These are phyloP conservation scores for Clarias pachynema DNA, from an alignment of 2,797 vertebrate species.

Conservation along the genomic window DNA sequence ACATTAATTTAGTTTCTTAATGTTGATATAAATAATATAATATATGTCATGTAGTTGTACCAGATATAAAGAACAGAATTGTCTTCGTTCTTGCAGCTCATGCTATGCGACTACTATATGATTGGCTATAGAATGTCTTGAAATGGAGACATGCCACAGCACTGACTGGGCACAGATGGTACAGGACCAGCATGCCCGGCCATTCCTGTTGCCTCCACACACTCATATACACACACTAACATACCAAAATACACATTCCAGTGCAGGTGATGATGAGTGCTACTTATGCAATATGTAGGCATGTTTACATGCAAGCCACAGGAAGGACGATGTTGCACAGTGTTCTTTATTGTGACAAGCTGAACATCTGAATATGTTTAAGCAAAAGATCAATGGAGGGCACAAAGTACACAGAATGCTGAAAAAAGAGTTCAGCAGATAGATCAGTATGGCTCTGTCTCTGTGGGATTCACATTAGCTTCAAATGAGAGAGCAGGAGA, in stretches of 20 bases:
- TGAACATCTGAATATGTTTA: conserved; percentile 63
- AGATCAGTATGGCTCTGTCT: conserved; percentile 65
- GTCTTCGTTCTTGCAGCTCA: background rate
- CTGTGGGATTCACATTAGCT: conserved; percentile 67
- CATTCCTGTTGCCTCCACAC: conserved; percentile 67
- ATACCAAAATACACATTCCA: conserved; percentile 55
- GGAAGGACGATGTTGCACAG: conserved; percentile 60
- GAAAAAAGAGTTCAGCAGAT: conserved; percentile 63
- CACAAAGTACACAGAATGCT: conserved; percentile 17
- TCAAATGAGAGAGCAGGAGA: conserved; percentile 60
- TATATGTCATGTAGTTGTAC: background rate
- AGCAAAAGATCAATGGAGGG: conserved; percentile 64
- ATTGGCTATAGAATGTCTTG: conserved; percentile 54
- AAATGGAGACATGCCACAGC: conserved; percentile 66
- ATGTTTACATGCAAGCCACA: conserved; percentile 25
- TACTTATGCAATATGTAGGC: conserved; percentile 20
- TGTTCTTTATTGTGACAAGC: conserved; percentile 51
- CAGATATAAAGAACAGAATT: background rate
- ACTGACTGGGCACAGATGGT: conserved; percentile 79
- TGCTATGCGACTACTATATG: conserved; percentile 23
- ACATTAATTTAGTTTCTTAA: background rate
- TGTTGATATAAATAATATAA: background rate
- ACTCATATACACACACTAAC: conserved; percentile 45
- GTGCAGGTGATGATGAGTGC: conserved; percentile 46
- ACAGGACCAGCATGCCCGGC: conserved; percentile 74